These are phyloP conservation scores for Solenodon paradoxus DNA, from an alignment of 2,113 vertebrate genomes.

Conservation along the genomic window DNA sequence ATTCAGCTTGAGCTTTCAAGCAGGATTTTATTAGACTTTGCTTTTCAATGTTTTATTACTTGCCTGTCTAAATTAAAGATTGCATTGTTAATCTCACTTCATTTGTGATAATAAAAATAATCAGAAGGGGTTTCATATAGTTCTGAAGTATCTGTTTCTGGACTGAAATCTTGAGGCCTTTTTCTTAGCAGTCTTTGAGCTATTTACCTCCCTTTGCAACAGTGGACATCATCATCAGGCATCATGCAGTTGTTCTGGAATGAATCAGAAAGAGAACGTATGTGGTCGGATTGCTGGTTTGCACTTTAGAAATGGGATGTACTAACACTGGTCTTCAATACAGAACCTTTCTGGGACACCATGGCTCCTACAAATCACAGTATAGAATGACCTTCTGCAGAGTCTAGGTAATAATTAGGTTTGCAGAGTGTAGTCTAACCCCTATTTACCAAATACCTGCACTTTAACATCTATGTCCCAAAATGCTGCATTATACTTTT, in stretches of 20 bases:
- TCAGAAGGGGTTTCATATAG: not conserved
- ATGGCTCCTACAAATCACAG: not conserved
- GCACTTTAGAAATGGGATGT: not conserved
- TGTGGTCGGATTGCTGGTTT: not conserved
- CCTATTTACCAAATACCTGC: not conserved
- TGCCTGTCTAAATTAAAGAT: not conserved
- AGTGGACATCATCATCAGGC: accelerated
- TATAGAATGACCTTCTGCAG: not conserved
- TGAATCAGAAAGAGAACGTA: too few relatives aligned
- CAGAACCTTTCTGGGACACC: not conserved
- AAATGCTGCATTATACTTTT: not conserved
- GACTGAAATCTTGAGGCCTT: not conserved
- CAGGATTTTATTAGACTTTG: not conserved
- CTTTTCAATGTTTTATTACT: not conserved
- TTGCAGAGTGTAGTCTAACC: not conserved
- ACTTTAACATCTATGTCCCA: not conserved
- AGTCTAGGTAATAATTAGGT: not conserved
- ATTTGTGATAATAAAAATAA: not conserved
- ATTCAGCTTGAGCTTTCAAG: not conserved
- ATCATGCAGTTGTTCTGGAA: accelerated
- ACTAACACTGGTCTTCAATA: not conserved
- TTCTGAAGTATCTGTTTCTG: not conserved
- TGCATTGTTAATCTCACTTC: not conserved
- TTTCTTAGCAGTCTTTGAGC: not conserved
- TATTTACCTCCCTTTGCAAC: not conserved